Percentiles rank a stretch among this genome's conserved stretches.
phyloP scores from a whole-genome alignment of 2,797 vertebrate genomes.

The Natrix natrix region DNA sequence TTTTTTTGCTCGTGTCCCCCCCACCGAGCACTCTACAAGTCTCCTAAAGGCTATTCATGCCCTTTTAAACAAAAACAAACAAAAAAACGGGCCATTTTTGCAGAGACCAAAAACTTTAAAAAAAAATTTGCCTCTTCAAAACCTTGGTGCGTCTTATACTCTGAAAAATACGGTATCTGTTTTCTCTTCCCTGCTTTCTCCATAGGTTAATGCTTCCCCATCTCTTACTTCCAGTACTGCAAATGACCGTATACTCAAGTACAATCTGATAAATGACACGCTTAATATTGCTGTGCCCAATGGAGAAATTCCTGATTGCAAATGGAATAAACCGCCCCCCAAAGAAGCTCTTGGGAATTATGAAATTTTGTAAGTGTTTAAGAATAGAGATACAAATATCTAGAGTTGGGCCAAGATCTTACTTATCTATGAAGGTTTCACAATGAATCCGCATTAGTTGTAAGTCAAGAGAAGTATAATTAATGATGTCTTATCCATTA shows the following conservation, averaged over 20 bases:
- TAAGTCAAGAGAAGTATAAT: background rate
- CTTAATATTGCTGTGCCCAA: slow-evolving; percentile 95
- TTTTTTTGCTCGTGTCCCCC: too few species aligned
- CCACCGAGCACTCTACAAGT: too few species aligned
- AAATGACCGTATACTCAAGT: slow-evolving; percentile 97
- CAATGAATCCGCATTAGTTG: background rate
- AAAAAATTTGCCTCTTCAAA: too few species aligned
- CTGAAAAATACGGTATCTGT: background rate
- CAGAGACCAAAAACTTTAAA: too few species aligned
- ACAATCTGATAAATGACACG: slow-evolving; percentile 97
- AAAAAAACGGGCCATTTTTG: too few species aligned
- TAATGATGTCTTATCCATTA: background rate
- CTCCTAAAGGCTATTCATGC: too few species aligned
- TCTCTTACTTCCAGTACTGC: slow-evolving; percentile 97
- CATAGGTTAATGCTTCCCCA: slow-evolving; percentile 94
- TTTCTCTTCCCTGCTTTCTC: background rate
- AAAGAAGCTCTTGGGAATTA: slow-evolving; percentile 93
- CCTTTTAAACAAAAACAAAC: too few species aligned
- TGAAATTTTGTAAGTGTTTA: slow-evolving; percentile 89
- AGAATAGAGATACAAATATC: background rate
- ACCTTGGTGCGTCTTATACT: too few species aligned
- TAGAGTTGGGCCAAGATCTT: background rate
- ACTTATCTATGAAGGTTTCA: background rate
- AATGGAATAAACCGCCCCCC: slow-evolving; percentile 91
- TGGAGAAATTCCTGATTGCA: slow-evolving; percentile 91